Evolutionary conservation across 2,888 invertebrate species (phyloP), one percentile per base, ranked within the genome.

Genomic region (Gastrophysa polygoni): DNA sequence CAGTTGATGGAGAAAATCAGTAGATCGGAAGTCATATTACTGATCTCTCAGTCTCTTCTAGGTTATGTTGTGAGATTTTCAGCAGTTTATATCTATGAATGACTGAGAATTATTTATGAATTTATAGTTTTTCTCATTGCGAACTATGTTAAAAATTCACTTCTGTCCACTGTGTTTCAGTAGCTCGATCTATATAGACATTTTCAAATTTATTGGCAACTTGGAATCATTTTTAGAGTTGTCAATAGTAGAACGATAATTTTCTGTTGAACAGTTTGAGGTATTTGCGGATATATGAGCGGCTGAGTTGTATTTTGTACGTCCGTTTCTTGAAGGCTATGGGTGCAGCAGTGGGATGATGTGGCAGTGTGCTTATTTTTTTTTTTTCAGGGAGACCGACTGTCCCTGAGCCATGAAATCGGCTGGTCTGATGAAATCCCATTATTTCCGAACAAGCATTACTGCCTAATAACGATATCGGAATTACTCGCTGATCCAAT

Each of bases 351-450:
- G 63, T 52, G 66, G 72, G 75, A 75, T 75, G 73, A 73, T 77
- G 75, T 76, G 77, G 77, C 76, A 76, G 76, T 76, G 74, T 74
- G 75, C 75, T 77, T n/a, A n/a, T 75, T 72, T 74, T 77, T 75
- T 72, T 74, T 58, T 64, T 63, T 65, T 75, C 77, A 76, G 77
- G 78, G 77, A 77, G 77, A 80, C 79, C 80, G 80, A 80, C 79
- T 72, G 74, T 77, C 77, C 77, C 75, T 77, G 76, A 75, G 73
- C 50, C 58, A 51, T 58, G 34, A 61, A 21, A 48, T 24, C 8
- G 18, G 24, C 58, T 58, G 60, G 61, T 58, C 60, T 55, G 56
- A 63, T n/a, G 24, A 46, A 20, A 16, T 57, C 21, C 38, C 46
- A 47, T 56, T 34, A 38, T 7, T 14, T 57, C 16, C 28, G 16